Evolutionary conservation across 2,888 invertebrate genomes (phyloP).

Genomic region (Podabrus alpinus): DNA sequence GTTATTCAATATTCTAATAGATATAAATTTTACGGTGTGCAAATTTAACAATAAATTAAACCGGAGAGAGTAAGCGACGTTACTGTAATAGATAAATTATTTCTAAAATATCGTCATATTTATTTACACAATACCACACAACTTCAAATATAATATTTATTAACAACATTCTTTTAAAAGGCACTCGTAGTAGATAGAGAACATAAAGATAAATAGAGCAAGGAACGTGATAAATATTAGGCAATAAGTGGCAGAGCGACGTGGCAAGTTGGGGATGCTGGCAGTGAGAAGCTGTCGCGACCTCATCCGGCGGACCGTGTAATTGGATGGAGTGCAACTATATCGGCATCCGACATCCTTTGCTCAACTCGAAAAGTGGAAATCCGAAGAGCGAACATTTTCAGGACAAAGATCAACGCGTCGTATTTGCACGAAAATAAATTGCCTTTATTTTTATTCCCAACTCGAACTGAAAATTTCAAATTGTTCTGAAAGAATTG

Average conservation of each 20-base stretch:
- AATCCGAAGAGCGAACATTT: constrained; percentile 35
- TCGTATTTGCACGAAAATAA: constrained; percentile 26
- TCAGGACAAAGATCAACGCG: constrained; percentile 34
- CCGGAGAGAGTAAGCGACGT: neutral
- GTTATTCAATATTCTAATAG: neutral
- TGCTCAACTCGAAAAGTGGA: constrained; percentile 34
- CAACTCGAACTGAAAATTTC: neutral
- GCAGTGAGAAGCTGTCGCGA: constrained; percentile 55
- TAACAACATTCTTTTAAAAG: neutral
- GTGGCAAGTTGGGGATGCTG: constrained; percentile 45
- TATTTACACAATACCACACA: neutral
- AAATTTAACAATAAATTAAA: constrained; percentile 2
- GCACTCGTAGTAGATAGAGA: neutral
- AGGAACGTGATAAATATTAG: constrained; percentile 50
- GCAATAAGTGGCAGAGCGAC: constrained; percentile 50
- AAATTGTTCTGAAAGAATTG: constrained; percentile 3
- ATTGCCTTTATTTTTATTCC: constrained; percentile 12
- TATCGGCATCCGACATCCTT: constrained; percentile 43
- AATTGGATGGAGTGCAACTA: constrained; percentile 53
- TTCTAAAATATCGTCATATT: neutral
- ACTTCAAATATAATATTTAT: neutral
- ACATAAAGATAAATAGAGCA: constrained; percentile 16
- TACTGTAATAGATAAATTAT: neutral
- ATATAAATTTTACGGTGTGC: constrained; percentile 1
- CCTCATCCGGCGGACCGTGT: constrained; percentile 53